These are phyloP conservation scores for Caracal caracal DNA, from an alignment of 2,113 vertebrate genomes.

Conservation along the genomic window DNA sequence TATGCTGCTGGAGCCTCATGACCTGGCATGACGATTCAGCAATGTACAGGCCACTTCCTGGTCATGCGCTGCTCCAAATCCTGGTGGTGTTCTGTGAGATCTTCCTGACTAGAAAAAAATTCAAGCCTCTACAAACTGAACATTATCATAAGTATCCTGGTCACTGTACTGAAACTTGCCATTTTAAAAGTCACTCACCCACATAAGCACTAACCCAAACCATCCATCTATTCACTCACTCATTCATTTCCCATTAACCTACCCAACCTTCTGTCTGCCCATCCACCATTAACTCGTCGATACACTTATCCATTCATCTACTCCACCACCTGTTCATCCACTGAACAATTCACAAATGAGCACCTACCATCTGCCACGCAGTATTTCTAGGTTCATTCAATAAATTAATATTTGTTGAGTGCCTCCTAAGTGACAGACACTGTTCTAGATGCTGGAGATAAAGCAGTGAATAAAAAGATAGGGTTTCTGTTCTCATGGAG, in stretches of 20 bases:
- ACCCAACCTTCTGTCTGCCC: too few relatives aligned
- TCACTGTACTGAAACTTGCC: background rate
- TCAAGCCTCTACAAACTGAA: background rate
- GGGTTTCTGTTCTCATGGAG: background rate
- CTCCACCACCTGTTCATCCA: background rate
- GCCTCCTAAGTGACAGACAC: background rate
- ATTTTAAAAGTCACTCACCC: background rate
- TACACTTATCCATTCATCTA: background rate
- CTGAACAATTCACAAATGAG: background rate
- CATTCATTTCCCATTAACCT: background rate
- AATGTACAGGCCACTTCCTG: background rate
- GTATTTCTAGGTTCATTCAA: background rate
- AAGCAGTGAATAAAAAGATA: background rate
- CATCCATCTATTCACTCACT: background rate
- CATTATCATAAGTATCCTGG: background rate
- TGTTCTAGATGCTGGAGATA: background rate
- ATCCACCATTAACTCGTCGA: background rate
- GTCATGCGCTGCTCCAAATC: background rate
- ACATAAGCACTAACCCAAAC: background rate
- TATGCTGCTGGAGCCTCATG: background rate
- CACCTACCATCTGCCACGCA: background rate
- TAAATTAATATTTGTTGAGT: background rate
- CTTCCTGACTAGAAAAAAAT: background rate
- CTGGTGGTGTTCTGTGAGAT: background rate
- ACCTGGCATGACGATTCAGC: background rate